Base-by-base conservation (phyloP, 64 coral and sea anemone species). In the Montipora cactus region DNA sequence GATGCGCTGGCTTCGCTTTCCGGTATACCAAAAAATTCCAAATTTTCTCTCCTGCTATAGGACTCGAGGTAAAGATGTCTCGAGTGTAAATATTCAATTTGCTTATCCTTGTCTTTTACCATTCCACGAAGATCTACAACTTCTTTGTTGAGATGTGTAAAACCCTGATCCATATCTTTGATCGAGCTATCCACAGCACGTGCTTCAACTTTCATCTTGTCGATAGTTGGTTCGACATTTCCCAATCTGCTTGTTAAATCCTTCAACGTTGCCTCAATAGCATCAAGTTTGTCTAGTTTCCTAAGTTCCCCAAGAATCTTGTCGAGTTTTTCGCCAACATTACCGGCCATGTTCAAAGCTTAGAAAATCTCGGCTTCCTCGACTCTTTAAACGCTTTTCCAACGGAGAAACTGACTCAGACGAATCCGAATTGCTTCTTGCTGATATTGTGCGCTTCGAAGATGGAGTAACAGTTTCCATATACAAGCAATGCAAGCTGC, bases 11-110 rank as follows among this genome's bases (percentile, higher is more conserved):
- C 74, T 53, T 82, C 79, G 59, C 47, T 52, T 25, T 82, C 59
- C 59, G 49, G 79, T 22, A 57, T 64, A 50, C 49, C 79, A 51
- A 59, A 84, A 22, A 84, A 84, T 47, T 68, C 62, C 45, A 84
- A 55, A 64, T 84, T 64, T 45, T 84, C 81, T 8, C 81, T 16
- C 7, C 81, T 19, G 45, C 81, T 84, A 15, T 84, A 62, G 9
- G 62, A 64, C 46, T 84, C 53, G 16, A 78, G 76, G 15, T 78
- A 78, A 28, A 78, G 44, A 18, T 78, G 76, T 49, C 15, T 47
- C 76, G 21, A 18, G 76, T 78, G 76, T 78, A 78, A 23, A 48
- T 16, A 28, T 28, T 78, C 46, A 23, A 78, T 78, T 49, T 78
- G 76, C 44, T 78, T 49, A 28, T 78, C 76, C 46, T 78, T 78